phyloP scores from a whole-genome alignment of 2,888 invertebrate genomes.

The Tortrix viridana region DNA sequence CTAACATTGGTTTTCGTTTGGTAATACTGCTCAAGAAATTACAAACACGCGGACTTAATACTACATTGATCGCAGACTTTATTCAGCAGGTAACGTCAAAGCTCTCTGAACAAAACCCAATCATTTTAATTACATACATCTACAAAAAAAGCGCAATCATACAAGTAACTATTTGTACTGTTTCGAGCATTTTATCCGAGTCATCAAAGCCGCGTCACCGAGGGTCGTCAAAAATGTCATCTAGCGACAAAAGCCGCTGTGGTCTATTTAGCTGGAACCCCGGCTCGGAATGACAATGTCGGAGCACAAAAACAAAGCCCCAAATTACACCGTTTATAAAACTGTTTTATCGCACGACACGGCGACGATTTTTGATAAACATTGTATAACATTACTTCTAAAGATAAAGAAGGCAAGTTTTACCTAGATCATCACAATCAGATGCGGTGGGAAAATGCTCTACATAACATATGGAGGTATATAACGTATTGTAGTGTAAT shows the following conservation, averaged over 20 bases:
- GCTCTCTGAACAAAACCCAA: not conserved
- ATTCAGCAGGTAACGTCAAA: not conserved
- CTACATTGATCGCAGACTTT: too few species aligned
- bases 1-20: too few species aligned
- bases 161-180: not conserved
- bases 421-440: too few species aligned
- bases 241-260: constrained; percentile 61
- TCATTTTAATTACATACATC: constrained; percentile 1
- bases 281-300: constrained; percentile 55
- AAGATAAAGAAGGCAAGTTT: too few species aligned
- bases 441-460: too few species aligned
- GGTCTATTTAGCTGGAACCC: constrained; percentile 64
- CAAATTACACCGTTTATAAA: constrained; percentile 62
- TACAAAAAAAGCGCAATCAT: constrained; percentile 17
- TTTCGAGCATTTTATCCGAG: constrained; percentile 14
- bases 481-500: too few species aligned
- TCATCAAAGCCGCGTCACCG: constrained; percentile 47
- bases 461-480: too few species aligned
- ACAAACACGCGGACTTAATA: too few species aligned
- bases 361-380: constrained; percentile 39
- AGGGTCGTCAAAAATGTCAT: constrained; percentile 59
- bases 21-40: too few species aligned
- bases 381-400: too few species aligned
- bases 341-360: constrained; percentile 40
- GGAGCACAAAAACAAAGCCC: constrained; percentile 57